Base-by-base conservation (phyloP, 2,797 vertebrate genomes). In the Malacoctenus gilli region DNA sequence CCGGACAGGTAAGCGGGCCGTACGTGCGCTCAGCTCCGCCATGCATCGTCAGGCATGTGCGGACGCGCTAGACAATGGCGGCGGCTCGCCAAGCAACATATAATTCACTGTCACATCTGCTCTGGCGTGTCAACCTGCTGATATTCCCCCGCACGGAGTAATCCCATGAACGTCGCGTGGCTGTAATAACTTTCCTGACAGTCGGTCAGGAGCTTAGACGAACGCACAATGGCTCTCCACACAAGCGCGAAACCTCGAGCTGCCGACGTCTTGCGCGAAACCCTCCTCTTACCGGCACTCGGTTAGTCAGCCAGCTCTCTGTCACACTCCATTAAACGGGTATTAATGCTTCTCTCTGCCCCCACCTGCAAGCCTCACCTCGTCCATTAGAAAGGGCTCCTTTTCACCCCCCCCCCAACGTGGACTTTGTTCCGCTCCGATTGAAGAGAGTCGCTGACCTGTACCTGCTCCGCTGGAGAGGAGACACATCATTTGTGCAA, bases 131-230 rank as follows among this genome's bases (percentile, higher is more conserved):
- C 41, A 60, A 55, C 32, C 38, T 18, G 15, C 63, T 20, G 49
- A 46, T 54, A 59, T 49, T 68, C 23, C 62, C 30, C 14, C 8
- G 2, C 36, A 5, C 32, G 14, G 62, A 14, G 8, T 8, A 76
- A 85, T 79, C 72, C 56, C 58, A 15, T 73, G 42, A 58, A 67
- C 59, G 55, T 59, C 68, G 70, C 66, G 66, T 10, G 35, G 67
- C 73, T 80, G 69, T 84, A 86, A 80, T 77, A 79, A 75, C 67
- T 82, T 66, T 72, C 38, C 73, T 70, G 75, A 85, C 80, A 84
- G 81, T 87, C 70, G 77, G 69, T 76, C 77, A 38, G 44, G 58
- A 58, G 77, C 81, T 83, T 81, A 77, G 65, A 65, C 68, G 10
- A 56, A 71, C 72, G 67, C 61, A 81, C 71, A 80, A 60, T 58